Base-by-base conservation (phyloP, 2,113 vertebrate genomes). In the Poeciliopsis prolifica region DNA sequence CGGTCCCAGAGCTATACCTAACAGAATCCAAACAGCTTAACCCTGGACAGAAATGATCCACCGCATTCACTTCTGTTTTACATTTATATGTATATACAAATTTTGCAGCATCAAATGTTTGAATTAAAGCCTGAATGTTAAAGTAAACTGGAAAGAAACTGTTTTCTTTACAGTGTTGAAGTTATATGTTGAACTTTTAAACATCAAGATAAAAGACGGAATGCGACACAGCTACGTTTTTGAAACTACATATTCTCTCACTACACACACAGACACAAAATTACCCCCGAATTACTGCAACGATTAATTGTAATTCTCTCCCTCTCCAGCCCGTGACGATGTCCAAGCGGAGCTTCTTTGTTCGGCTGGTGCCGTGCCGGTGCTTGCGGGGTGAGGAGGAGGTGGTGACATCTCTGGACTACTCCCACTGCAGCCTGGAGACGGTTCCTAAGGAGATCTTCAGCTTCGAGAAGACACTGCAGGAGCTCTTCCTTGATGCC, bases 361-460 rank as follows among this genome's bases (percentile, higher is more conserved):
- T 97, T 94, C 96, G 97, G 78, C 95, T 99, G 93, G 96, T 99
- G 92, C 96, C 97, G 48, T 99, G 98, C 95, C 97, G 97, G 91
- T 99, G 98, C 90, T 93, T 99, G 72, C 96, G 97, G 73, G 98
- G 97, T 63, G 97, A 99, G 91, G 97, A 99, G 93, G 98, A 99
- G 95, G 92, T 96, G 1, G 95, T 98, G 72, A 99, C 98, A 89
- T 95, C 94, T 9, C 95, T 99, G 87, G 98, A 99, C 94, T 99
- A 99, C 94, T 99, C 97, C 88, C 98, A 99, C 89, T 97, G 97
- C 94, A 99, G 98, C 95, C 96, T 99, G 95, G 98, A 99, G 89
- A 97, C 97, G 78, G 97, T 99, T 94, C 98, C 98, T 82, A 99
- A 99, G 94, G 98, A 99, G 93, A 98, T 99, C 93, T 99, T 99